These are phyloP conservation scores for Blennius ocellaris DNA, from an alignment of 2,113 vertebrate genomes.

Conservation along the genomic window DNA sequence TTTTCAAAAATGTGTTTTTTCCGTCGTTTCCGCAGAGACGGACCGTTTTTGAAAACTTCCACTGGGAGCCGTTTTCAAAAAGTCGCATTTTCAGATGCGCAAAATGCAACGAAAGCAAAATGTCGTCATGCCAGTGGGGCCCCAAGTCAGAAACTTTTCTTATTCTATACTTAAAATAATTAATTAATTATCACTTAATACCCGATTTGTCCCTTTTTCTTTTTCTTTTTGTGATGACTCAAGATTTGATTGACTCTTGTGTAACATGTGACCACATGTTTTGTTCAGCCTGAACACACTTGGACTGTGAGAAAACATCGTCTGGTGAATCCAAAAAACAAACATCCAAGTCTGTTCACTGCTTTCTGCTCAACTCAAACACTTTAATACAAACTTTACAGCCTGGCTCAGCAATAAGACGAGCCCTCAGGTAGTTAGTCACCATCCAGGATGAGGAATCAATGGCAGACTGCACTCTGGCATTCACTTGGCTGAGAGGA, in stretches of 20 bases:
- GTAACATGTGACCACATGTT: neutral
- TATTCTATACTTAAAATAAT: no score
- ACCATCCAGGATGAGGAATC: conserved; percentile 63
- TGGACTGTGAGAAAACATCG: conserved; percentile 2
- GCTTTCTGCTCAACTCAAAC: conserved; percentile 42
- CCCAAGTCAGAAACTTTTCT: no score
- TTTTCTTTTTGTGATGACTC: no score
- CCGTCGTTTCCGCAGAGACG: no score
- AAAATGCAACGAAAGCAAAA: no score
- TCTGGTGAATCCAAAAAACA: conserved; percentile 24
- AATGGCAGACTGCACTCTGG: conserved; percentile 60
- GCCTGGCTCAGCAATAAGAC: conserved; percentile 61
- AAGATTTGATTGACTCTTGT: neutral
- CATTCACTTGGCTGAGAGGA: conserved; percentile 39
- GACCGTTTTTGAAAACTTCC: no score
- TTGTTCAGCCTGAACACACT: neutral
- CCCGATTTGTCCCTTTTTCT: no score
- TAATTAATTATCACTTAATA: neutral
- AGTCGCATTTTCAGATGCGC: no score
- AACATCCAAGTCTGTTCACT: conserved; percentile 37
- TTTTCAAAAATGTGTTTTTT: no score
- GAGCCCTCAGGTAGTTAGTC: conserved; percentile 57
- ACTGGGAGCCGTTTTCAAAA: no score
- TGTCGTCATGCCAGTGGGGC: no score
- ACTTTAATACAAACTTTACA: conserved; percentile 59